Evolutionary conservation across 2,113 vertebrate genomes (phyloP).

Genomic region (Cebus imitator): DNA sequence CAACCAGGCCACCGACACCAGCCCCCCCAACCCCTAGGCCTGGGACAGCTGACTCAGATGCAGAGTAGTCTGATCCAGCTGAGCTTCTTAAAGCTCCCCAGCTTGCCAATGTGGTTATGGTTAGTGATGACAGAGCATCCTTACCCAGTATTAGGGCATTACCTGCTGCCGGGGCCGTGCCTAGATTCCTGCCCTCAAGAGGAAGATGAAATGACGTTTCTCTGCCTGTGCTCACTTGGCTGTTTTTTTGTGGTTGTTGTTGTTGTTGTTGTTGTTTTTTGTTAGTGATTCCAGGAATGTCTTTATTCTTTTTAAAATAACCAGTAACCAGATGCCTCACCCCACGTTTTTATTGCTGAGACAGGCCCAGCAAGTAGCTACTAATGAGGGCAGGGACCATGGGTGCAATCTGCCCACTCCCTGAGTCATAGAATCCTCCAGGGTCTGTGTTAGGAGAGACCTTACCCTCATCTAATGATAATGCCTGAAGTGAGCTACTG

Average conservation of each 20-base stretch:
- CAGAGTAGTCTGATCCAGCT: fast-evolving
- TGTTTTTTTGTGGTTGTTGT: neutral
- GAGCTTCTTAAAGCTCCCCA: neutral
- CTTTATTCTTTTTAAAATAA: constrained; percentile 75
- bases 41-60: neutral
- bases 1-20: neutral
- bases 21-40: neutral
- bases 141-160: neutral
- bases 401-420: neutral
- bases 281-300: constrained; percentile 53
- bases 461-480: neutral
- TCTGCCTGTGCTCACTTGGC: neutral
- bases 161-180: neutral
- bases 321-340: constrained; percentile 73
- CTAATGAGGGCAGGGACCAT: neutral
- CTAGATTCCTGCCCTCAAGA: neutral
- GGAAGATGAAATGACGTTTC: neutral
- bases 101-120: neutral
- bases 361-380: neutral
- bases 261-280: too few relatives aligned
- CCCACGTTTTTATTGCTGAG: constrained; percentile 42
- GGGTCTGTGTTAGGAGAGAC: too few relatives aligned
- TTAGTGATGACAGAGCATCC: neutral
- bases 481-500: neutral
- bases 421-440: neutral